phyloP scores from a whole-genome alignment of 2,797 vertebrate species.

The Cuculus canorus region DNA sequence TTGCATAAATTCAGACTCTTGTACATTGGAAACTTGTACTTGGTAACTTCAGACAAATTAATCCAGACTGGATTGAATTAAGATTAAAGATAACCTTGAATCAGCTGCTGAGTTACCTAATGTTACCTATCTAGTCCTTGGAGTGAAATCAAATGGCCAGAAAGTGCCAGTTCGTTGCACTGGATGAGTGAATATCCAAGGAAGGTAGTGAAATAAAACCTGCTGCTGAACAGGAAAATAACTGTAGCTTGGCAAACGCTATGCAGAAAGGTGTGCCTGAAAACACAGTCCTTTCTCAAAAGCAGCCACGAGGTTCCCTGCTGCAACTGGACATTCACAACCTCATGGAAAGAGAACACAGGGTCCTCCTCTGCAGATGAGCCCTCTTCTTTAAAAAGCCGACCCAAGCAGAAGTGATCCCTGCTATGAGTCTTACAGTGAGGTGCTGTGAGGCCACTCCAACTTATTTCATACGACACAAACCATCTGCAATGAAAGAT shows the following conservation, averaged over 20 bases:
- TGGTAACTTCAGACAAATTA: background rate
- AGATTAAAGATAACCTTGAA: background rate
- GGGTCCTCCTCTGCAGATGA: background rate
- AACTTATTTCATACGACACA: background rate
- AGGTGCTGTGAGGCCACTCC: fast-evolving
- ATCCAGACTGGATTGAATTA: background rate
- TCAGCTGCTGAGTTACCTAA: background rate
- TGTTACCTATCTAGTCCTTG: fast-evolving
- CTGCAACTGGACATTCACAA: fast-evolving
- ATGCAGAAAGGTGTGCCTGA: background rate
- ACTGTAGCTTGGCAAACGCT: background rate
- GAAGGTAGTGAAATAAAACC: background rate
- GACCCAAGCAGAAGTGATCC: background rate
- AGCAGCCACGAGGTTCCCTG: background rate
- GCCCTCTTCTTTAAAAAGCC: background rate
- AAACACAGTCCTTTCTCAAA: background rate
- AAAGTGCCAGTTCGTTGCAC: fast-evolving
- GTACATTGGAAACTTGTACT: background rate
- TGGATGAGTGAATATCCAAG: background rate
- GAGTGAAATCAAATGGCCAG: background rate
- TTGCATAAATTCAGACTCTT: background rate
- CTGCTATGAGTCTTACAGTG: fast-evolving
- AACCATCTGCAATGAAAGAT: fast-evolving
- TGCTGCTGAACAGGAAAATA: background rate
- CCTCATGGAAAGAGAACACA: fast-evolving